phyloP scores from a whole-genome alignment of 2,797 vertebrate genomes.

The Clarias pachynema region DNA sequence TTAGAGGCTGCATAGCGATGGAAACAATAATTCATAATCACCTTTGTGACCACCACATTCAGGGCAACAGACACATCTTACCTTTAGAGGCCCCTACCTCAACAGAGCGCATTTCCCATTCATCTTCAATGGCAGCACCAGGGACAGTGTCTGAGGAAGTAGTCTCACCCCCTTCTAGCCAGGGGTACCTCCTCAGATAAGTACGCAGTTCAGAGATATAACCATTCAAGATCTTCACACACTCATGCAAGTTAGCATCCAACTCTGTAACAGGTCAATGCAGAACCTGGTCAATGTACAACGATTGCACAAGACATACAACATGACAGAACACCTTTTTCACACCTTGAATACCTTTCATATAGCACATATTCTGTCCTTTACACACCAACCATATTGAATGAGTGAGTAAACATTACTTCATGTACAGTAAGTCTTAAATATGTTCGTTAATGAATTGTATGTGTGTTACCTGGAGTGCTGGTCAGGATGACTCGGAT shows the following conservation, averaged over 20 bases:
- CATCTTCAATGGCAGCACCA: constrained; percentile 33
- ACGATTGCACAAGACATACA: neutral
- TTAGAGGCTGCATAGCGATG: neutral
- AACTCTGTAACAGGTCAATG: constrained; percentile 71
- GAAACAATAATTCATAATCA: neutral
- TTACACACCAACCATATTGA: neutral
- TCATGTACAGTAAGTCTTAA: neutral
- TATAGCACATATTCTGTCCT: neutral
- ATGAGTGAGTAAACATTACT: neutral
- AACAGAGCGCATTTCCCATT: constrained; percentile 67
- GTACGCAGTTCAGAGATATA: constrained; percentile 84
- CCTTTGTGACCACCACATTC: neutral
- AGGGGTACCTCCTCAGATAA: constrained; percentile 87
- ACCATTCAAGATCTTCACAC: constrained; percentile 79
- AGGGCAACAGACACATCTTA: neutral
- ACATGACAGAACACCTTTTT: neutral
- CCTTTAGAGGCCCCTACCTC: constrained; percentile 61
- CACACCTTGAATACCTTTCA: neutral
- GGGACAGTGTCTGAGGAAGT: neutral
- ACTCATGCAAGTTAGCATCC: constrained; percentile 74
- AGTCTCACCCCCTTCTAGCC: constrained; percentile 41
- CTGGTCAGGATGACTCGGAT: constrained; percentile 77
- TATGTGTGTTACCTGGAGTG: constrained; percentile 70
- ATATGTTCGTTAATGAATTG: neutral
- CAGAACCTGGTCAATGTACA: neutral